Evolutionary conservation across 2,113 vertebrate genomes (phyloP).

Genomic region (Ammodytes dubius): DNA sequence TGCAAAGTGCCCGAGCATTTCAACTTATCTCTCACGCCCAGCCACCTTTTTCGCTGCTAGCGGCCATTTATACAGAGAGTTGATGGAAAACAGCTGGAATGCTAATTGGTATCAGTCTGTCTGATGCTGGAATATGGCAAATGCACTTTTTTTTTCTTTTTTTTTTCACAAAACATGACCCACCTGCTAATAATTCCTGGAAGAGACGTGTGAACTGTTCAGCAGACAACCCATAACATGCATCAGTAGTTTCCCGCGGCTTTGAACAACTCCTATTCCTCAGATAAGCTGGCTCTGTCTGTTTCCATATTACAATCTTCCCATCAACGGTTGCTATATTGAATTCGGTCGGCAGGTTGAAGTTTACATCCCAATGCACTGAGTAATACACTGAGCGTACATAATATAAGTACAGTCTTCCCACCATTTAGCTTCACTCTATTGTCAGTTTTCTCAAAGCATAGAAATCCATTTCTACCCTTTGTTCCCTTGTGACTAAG

Average conservation of each 20-base stretch:
- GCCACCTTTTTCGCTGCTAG: conserved; percentile 19
- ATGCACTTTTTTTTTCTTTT: conserved; percentile 4
- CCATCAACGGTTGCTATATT: conserved; percentile 59
- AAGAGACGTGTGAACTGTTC: conserved; percentile 37
- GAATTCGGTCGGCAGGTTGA: conserved; percentile 56
- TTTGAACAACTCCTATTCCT: conserved; percentile 60
- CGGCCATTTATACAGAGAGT: conserved; percentile 9
- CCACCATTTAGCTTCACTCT: background rate
- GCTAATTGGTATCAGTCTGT: conserved; percentile 32
- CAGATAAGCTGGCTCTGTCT: conserved; percentile 51
- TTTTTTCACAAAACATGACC: conserved; percentile 22
- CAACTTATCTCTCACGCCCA: conserved; percentile 17
- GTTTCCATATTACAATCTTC: conserved; percentile 67
- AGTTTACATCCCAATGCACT: conserved; percentile 58
- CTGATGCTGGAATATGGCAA: conserved; percentile 9
- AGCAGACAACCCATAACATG: conserved; percentile 65
- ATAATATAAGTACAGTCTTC: conserved; percentile 25
- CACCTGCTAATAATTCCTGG: conserved; percentile 28
- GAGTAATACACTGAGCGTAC: conserved; percentile 45
- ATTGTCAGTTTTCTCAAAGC: conserved; percentile 14
- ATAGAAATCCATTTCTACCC: conserved; percentile 1
- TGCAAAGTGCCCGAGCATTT: conserved; percentile 50
- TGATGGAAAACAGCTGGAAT: conserved; percentile 15
- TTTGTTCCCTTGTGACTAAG: conserved; percentile 19
- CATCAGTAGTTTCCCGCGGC: conserved; percentile 48